Percentiles rank a stretch among this genome's conserved stretches.
These are phyloP conservation scores for Gonatopus flavifemur DNA, from an alignment of 1,140 invertebrate species.

Conservation along the genomic window DNA sequence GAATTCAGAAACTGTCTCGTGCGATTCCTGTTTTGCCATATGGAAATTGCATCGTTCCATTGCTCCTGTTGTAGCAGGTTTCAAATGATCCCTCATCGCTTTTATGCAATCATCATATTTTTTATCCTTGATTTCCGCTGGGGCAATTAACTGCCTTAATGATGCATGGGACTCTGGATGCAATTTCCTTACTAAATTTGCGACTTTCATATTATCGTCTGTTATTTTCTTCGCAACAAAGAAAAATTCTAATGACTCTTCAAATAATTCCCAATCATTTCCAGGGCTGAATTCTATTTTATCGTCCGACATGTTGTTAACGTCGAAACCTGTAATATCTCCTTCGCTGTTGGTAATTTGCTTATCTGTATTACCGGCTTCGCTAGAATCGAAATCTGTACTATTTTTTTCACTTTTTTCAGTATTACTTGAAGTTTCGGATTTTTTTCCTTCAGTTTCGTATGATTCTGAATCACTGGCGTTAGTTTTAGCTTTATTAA, in stretches of 20 bases:
- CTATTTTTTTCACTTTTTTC: not conserved
- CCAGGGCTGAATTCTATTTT: not conserved
- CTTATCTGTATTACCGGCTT: too few species aligned
- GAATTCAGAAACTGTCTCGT: slow-evolving; percentile 9
- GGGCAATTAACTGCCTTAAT: not conserved
- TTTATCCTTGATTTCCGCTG: slow-evolving; percentile 1
- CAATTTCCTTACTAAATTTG: not conserved
- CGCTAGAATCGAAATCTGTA: not conserved
- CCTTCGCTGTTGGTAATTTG: too few species aligned
- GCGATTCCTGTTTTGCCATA: slow-evolving; percentile 3
- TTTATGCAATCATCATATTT: slow-evolving; percentile 1
- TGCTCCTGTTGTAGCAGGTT: slow-evolving; percentile 5
- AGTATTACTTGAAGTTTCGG: not conserved
- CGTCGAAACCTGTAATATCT: too few species aligned
- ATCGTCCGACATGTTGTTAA: not conserved
- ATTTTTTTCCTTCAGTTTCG: not conserved
- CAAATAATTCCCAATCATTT: slow-evolving; percentile 8
- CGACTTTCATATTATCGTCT: slow-evolving; percentile 6
- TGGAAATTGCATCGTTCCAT: slow-evolving; percentile 8
- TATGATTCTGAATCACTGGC: too few species aligned
- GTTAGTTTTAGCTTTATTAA: not conserved
- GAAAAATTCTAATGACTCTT: slow-evolving; percentile 2
- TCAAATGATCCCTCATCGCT: slow-evolving; percentile 2
- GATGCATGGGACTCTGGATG: slow-evolving; percentile 1
- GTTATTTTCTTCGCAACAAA: slow-evolving; percentile 5